phyloP scores from a whole-genome alignment of 2,113 vertebrate genomes.

The Odontesthes bonariensis region DNA sequence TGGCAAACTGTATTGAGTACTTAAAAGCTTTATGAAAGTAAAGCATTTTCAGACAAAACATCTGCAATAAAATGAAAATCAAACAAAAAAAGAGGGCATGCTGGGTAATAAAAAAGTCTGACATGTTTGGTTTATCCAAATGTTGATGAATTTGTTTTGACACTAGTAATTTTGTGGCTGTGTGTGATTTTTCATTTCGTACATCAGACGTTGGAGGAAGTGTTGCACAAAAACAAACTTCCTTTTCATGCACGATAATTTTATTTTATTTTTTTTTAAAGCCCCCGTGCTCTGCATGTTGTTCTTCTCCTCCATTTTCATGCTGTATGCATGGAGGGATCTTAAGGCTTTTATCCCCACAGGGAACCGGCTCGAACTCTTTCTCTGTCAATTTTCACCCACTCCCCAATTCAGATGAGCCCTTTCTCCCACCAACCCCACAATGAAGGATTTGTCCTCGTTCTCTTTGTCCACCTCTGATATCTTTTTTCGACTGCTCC shows the following conservation, averaged over 20 bases:
- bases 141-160: conserved; percentile 33
- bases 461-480: conserved; percentile 82
- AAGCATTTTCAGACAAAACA: conserved; percentile 22
- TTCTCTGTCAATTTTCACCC: conserved; percentile 84
- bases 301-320: conserved; percentile 78
- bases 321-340: conserved; percentile 74
- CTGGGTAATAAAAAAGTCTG: not conserved
- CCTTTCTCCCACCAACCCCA: conserved; percentile 78
- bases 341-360: conserved; percentile 80
- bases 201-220: conserved; percentile 38
- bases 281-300: conserved; percentile 67
- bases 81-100: too few species aligned
- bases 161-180: conserved; percentile 27
- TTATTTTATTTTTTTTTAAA: too few species aligned
- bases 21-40: conserved; percentile 21
- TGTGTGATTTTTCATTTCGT: conserved; percentile 1
- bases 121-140: conserved; percentile 1
- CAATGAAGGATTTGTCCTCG: conserved; percentile 82
- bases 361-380: conserved; percentile 79
- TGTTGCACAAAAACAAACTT: conserved; percentile 76
- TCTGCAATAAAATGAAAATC: conserved; percentile 27
- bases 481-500: conserved; percentile 79
- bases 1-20: not conserved
- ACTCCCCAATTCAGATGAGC: conserved; percentile 80
- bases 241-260: conserved; percentile 62